phyloP scores from a whole-genome alignment of 1,140 invertebrate genomes.

The Sitodiplosis mosellana region DNA sequence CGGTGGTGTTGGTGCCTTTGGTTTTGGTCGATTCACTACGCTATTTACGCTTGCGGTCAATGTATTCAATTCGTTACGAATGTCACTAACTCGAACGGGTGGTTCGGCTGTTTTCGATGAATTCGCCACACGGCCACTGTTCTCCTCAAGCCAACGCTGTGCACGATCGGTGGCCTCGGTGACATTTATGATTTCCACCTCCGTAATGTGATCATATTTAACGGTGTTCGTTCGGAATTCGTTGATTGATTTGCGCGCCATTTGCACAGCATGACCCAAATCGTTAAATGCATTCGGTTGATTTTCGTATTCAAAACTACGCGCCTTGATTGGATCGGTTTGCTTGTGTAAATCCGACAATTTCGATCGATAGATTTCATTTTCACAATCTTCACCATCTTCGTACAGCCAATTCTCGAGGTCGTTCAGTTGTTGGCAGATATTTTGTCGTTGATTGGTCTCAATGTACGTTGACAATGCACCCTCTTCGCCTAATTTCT shows the following conservation, averaged over 20 bases:
- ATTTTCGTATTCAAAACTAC: constrained; percentile 58
- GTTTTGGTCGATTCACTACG: constrained; percentile 24
- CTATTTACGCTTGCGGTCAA: constrained; percentile 20
- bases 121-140: constrained; percentile 37
- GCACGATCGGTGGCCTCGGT: constrained; percentile 34
- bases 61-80: constrained; percentile 45
- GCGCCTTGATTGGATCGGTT: constrained; percentile 70
- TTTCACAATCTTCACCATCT: constrained; percentile 75
- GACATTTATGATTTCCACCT: constrained; percentile 59
- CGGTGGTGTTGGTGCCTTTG: constrained; percentile 18
- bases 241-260: constrained; percentile 56
- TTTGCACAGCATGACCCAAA: constrained; percentile 47
- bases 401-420: constrained; percentile 95
- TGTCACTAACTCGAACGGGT: constrained; percentile 53
- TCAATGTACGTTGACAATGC: constrained; percentile 58
- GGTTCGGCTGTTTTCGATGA: constrained; percentile 43
- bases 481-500: constrained; percentile 57
- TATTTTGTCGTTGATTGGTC: constrained; percentile 44
- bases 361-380: constrained; percentile 43
- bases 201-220: constrained; percentile 66
- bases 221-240: constrained; percentile 43
- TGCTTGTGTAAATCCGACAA: constrained; percentile 36
- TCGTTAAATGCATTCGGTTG: constrained; percentile 59
- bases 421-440: constrained; percentile 53
- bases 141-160: constrained; percentile 56